Evolutionary conservation across 1,140 invertebrate species (phyloP), one percentile per base, ranked within the genome.

Genomic region (Dreissena rostriformis): DNA sequence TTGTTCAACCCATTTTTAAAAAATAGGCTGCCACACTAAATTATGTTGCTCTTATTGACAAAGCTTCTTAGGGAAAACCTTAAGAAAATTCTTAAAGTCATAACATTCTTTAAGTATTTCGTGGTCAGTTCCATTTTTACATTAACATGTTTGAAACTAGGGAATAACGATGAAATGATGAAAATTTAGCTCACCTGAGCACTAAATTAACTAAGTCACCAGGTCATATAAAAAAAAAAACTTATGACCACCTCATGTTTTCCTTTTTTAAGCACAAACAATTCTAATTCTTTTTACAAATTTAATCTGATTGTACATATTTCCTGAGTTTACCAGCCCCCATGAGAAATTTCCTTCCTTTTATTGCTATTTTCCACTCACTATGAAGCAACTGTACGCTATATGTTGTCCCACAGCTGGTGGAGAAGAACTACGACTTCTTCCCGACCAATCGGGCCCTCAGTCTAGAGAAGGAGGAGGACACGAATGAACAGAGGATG

Each of bases 391-490:
- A 26, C 11, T 10, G 11, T 28, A 71, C 51, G 22, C 10, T 39
- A 49, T 71, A 52, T 74, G 14, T 66, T n/a, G n/a, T n/a, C n/a
- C 61, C 72, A 49, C 88, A 92, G 91, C 83, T 91, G 68, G 28
- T 72, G 39, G 86, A 82, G 51, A 87, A 88, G 57, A 91, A 89
- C 72, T 90, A 88, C 72, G 91, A 92, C 67, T 93, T 93, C 86
- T 93, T 93, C 85, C 92, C 92, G 22, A 63, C 91, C 68, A 92
- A 92, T 79, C 88, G 91, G 28, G 91, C 92, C 0, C 85, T 93
- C 39, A 88, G 90, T 71, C 81, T 93, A 22, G 86, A 86, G 66
- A 86, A 88, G 28, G 87, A 90, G 29, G 88, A 90, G 51, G 88
- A 91, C 73, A 84, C 85, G 29, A 91, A 80, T 65, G 90, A 91